These are phyloP conservation scores for Piliocolobus tephrosceles DNA, from an alignment of 2,113 vertebrate genomes.

Conservation along the genomic window DNA sequence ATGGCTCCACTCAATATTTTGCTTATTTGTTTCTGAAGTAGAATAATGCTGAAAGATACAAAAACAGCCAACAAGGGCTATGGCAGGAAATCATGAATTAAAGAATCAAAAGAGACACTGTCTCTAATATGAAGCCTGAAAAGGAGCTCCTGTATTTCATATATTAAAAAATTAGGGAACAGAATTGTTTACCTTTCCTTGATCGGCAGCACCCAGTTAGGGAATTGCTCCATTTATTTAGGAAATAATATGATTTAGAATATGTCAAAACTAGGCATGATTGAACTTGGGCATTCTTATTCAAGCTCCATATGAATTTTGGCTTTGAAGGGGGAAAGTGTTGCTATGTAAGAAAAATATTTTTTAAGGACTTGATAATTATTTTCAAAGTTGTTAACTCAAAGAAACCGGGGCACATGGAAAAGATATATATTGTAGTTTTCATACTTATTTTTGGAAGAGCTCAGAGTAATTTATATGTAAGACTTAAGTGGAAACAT, in stretches of 20 bases:
- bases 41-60: background rate
- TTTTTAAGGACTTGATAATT: background rate
- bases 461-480: background rate
- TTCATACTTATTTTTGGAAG: background rate
- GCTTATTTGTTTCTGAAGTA: background rate
- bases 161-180: background rate
- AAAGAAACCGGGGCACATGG: background rate
- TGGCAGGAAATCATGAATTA: background rate
- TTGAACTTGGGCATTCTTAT: background rate
- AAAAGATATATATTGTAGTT: background rate
- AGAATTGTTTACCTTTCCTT: background rate
- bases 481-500: background rate
- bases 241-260: background rate
- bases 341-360: background rate
- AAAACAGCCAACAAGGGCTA: background rate
- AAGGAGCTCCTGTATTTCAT: background rate
- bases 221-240: background rate
- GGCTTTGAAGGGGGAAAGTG: background rate
- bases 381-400: background rate
- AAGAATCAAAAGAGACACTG: background rate
- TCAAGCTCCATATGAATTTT: background rate
- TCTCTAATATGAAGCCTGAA: background rate
- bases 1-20: background rate
- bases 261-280: background rate
- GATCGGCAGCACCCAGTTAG: background rate